These are phyloP conservation scores for Harpagoxenus sublaevis DNA, from an alignment of 2,888 invertebrate species.

Conservation along the genomic window DNA sequence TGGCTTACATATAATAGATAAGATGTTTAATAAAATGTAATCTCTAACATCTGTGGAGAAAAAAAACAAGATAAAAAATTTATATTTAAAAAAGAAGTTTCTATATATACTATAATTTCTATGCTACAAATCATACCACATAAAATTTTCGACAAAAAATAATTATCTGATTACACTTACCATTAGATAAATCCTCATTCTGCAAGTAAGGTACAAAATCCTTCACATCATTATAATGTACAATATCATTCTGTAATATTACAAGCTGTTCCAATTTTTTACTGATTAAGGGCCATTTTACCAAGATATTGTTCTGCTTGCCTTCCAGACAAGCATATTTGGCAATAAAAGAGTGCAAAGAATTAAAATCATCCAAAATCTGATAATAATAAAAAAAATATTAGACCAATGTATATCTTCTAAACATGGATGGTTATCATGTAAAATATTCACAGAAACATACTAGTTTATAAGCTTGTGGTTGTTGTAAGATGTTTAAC, in stretches of 20 bases:
- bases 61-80: neutral
- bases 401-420: neutral
- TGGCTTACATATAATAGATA: constrained; percentile 10
- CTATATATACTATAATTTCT: neutral
- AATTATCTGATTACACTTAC: neutral
- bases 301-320: constrained; percentile 5
- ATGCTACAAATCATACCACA: neutral
- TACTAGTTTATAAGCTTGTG: constrained; percentile 12
- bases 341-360: neutral
- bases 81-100: neutral
- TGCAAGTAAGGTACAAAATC: neutral
- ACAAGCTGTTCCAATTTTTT: constrained; percentile 1
- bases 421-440: neutral
- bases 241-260: constrained; percentile 5
- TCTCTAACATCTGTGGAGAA: constrained; percentile 4
- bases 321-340: constrained; percentile 7
- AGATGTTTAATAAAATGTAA: neutral
- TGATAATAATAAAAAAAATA: neutral
- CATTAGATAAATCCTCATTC: neutral
- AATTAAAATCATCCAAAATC: constrained; percentile 16
- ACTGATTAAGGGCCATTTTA: neutral
- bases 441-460: neutral
- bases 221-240: constrained; percentile 1
- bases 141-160: neutral
- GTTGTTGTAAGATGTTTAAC: constrained; percentile 10